Conservation (phyloP, 2,888 invertebrate genomes). For the Patella depressa region DNA sequence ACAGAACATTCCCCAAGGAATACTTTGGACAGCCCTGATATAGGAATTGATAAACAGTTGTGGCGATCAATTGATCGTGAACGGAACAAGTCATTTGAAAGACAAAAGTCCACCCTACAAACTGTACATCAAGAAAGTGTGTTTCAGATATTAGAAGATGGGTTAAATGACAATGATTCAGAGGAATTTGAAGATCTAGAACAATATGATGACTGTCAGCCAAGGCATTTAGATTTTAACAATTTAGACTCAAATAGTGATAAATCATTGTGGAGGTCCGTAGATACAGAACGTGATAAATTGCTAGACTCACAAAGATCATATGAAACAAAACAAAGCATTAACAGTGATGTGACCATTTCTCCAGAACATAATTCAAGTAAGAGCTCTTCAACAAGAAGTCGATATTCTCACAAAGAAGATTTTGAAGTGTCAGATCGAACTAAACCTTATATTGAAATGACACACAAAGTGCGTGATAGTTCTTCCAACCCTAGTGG, state of each 20-base stretch:
- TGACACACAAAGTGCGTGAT: not conserved
- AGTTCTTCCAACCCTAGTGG: constrained; percentile 5
- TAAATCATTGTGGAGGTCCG: not conserved
- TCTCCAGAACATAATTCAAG: not conserved
- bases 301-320: too few species aligned
- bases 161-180: too few species aligned
- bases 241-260: not conserved
- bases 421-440: not conserved
- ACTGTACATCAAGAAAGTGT: constrained; percentile 14
- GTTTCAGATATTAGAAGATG: too few species aligned
- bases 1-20: too few species aligned
- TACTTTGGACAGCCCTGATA: constrained; percentile 20
- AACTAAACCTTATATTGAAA: constrained; percentile 8
- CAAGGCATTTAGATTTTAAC: not conserved
- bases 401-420: not conserved
- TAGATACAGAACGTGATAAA: too few species aligned
- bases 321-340: too few species aligned
- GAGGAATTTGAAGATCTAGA: too few species aligned
- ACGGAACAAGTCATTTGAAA: constrained; percentile 47
- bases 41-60: constrained; percentile 49
- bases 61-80: constrained; percentile 53
- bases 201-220: too few species aligned
- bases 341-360: not conserved
- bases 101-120: constrained; percentile 33
- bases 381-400: not conserved